A percentile compares a stretch with the other conserved stretches of the same genome.
phyloP scores from a whole-genome alignment of 2,797 vertebrate genomes.

The Chaetodon trifasciatus region DNA sequence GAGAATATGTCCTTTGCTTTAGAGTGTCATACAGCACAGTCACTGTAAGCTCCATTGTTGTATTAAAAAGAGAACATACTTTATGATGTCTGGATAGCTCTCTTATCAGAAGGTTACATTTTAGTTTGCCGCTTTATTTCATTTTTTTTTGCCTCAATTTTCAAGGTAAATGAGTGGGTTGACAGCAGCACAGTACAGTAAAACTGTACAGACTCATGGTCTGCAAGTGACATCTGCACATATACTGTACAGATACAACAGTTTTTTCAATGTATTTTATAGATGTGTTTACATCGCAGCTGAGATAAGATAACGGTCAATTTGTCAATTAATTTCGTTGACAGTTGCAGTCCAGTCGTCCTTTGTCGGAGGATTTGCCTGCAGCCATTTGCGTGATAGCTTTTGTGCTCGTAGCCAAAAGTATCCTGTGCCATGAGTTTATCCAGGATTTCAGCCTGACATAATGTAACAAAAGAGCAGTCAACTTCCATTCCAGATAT shows the following conservation, averaged over 20 bases:
- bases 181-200: not conserved
- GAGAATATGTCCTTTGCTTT: constrained; percentile 44
- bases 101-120: constrained; percentile 3
- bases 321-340: constrained; percentile 2
- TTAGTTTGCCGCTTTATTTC: not conserved
- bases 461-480: constrained; percentile 4
- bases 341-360: constrained; percentile 2
- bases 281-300: not conserved
- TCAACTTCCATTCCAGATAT: constrained; percentile 5
- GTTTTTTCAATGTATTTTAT: not conserved
- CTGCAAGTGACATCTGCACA: not conserved
- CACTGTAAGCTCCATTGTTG: constrained; percentile 26
- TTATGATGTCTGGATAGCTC: constrained; percentile 14
- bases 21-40: constrained; percentile 13
- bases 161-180: not conserved
- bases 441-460: not conserved
- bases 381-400: not conserved
- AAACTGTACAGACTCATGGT: not conserved
- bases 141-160: not conserved
- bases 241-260: no score
- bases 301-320: not conserved
- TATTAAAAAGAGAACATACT: constrained; percentile 18
- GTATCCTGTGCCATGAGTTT: not conserved
- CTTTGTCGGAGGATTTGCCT: constrained; percentile 2
- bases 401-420: constrained; percentile 1